These are phyloP conservation scores for Phoebastria nigripes DNA, from an alignment of 2,797 vertebrate genomes.

Conservation along the genomic window DNA sequence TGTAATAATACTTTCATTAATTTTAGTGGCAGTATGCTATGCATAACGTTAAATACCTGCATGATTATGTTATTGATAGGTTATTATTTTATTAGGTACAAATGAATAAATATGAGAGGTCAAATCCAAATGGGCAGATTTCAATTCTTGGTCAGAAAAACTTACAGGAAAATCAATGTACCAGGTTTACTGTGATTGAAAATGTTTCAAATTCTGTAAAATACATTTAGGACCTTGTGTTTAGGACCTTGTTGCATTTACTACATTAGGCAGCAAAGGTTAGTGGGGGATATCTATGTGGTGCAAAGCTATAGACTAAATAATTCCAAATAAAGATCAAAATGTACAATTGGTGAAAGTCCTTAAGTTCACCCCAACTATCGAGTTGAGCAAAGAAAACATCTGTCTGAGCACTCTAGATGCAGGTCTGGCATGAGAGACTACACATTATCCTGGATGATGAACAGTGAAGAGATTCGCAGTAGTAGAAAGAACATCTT, in stretches of 20 bases:
- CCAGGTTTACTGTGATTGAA: neutral
- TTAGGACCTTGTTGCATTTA: neutral
- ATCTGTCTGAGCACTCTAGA: neutral
- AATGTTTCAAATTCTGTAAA: neutral
- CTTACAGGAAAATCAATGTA: neutral
- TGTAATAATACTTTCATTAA: neutral
- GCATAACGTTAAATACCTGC: neutral
- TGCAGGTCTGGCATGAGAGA: neutral
- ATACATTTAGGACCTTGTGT: neutral
- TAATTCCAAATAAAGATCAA: neutral
- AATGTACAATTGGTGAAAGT: neutral
- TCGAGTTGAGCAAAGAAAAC: neutral
- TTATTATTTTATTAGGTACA: neutral
- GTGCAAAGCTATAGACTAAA: neutral
- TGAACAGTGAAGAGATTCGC: neutral
- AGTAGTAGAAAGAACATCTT: neutral
- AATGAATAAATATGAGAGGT: neutral
- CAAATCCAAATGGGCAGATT: neutral
- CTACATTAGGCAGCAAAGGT: neutral
- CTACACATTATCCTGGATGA: neutral
- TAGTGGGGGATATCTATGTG: rapidly evolving
- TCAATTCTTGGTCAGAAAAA: neutral
- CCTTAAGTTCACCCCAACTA: neutral
- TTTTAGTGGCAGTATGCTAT: neutral
- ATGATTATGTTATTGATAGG: neutral